A percentile compares a stretch with the other conserved stretches of the same genome.
Conservation (phyloP, 1,140 invertebrate genomes). For the Coptotermes formosanus region DNA sequence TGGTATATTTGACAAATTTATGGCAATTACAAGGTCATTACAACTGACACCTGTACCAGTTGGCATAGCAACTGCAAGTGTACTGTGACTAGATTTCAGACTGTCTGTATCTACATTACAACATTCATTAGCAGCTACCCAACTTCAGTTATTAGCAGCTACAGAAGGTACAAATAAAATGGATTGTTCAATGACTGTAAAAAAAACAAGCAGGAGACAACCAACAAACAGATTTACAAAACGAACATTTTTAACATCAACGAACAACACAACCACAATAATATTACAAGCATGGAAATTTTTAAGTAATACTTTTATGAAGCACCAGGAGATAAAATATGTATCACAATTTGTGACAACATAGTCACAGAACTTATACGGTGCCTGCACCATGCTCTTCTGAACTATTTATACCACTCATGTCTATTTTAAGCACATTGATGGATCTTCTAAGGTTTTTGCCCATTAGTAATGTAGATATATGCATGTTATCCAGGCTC, state of each 20-base stretch:
- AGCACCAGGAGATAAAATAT: not conserved
- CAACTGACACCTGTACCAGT: not conserved
- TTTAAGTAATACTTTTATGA: not conserved
- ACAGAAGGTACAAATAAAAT: not conserved
- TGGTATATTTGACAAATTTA: conserved; percentile 13
- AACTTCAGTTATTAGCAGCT: no score
- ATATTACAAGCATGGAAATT: not conserved
- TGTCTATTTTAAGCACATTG: not conserved
- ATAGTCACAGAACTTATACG: not conserved
- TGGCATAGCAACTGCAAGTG: not conserved
- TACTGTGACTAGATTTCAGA: conserved; percentile 11
- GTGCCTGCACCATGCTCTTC: conserved; percentile 2
- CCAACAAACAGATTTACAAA: not conserved
- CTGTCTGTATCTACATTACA: not conserved
- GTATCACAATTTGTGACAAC: not conserved
- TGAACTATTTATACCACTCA: not conserved
- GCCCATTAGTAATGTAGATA: not conserved
- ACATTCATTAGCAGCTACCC: not conserved
- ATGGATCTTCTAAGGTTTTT: not conserved
- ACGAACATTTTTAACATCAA: not conserved
- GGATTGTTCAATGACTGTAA: not conserved
- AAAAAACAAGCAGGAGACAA: not conserved
- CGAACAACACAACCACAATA: not conserved
- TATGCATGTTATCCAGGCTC: not conserved
- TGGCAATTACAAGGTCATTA: not conserved